Evolutionary conservation across 2,888 invertebrate species (phyloP).

Genomic region (Trimorus sp.): DNA sequence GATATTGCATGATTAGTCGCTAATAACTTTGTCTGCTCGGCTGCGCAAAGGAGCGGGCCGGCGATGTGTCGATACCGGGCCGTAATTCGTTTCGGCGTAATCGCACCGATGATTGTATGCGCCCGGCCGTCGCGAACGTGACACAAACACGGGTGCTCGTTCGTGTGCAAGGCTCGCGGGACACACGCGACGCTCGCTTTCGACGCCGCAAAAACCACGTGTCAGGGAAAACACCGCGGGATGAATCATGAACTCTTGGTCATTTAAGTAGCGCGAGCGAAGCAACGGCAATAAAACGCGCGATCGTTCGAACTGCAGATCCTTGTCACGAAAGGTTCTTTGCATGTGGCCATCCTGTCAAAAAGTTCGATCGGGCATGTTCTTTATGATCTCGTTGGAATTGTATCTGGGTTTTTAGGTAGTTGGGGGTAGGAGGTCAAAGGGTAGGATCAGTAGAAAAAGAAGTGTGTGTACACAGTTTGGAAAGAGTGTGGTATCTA

Average conservation of each 20-base stretch:
- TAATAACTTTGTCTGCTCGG: conserved; percentile 35
- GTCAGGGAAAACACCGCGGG: conserved; percentile 15
- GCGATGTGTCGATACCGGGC: conserved; percentile 11
- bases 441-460: too few relatives aligned
- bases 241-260: conserved; percentile 23
- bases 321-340: background rate
- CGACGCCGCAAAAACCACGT: conserved; percentile 1
- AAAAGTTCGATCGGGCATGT: too few relatives aligned
- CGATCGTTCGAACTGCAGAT: background rate
- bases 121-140: background rate
- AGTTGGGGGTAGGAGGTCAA: too few relatives aligned
- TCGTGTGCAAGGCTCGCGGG: too few relatives aligned
- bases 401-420: too few relatives aligned
- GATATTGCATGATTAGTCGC: conserved; percentile 29
- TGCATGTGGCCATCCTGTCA: too few relatives aligned
- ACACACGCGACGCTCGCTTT: conserved; percentile 24
- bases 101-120: conserved; percentile 16
- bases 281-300: conserved; percentile 8
- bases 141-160: conserved; percentile 7
- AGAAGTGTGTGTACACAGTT: too few relatives aligned
- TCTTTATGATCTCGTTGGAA: too few relatives aligned
- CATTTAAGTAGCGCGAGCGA: conserved; percentile 1
- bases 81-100: conserved; percentile 29
- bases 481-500: too few relatives aligned
- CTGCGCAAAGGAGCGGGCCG: conserved; percentile 14